Evolutionary conservation across 2,888 invertebrate species (phyloP), one percentile per base, ranked within the genome.

Genomic region (Meandrusa payeni): DNA sequence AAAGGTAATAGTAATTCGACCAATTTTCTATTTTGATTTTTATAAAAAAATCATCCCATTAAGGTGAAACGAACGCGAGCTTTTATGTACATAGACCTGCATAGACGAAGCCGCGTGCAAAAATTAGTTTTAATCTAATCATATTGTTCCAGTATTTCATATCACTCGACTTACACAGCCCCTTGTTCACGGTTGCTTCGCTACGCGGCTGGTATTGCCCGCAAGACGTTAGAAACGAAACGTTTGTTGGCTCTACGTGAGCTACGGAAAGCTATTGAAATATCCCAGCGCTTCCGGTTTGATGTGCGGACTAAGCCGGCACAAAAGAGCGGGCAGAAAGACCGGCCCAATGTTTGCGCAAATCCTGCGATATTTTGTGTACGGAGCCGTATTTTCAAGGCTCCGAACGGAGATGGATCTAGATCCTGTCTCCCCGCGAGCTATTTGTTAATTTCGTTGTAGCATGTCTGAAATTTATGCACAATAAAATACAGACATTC

Each of bases 311-410:
- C 15, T 23, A 4, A 9, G 36, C 57, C 58, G 53, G 59, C 50
- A 65, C 60, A 70, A 68, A 66, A 64, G 59, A 57, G 52, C 53
- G 51, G 49, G 46, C 54, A 47, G 58, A 55, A 53, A 59, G 62
- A 51, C 33, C 51, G 47, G 48, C 48, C 57, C 48, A n/a, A 53
- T 63, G 66, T 69, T 68, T 69, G 54, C 57, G 46, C 46, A 51
- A 52, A 53, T 54, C 51, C 45, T 43, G 37, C 37, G 41, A 39
- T 36, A 38, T 48, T 46, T 47, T 44, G 38, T 32, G 7, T 20
- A 5, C 6, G 5, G 24, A 22, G 6, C 27, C 9, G 28, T 38
- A 12, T 28, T 27, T 10, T 20, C 17, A 27, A n/a, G 28, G n/a
- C n/a, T n/a, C 28, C 12, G 11, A 28, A 10, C 5, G 26, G 36